These are phyloP conservation scores for Nasonia oneida DNA, from an alignment of 2,888 invertebrate species.

Conservation along the genomic window DNA sequence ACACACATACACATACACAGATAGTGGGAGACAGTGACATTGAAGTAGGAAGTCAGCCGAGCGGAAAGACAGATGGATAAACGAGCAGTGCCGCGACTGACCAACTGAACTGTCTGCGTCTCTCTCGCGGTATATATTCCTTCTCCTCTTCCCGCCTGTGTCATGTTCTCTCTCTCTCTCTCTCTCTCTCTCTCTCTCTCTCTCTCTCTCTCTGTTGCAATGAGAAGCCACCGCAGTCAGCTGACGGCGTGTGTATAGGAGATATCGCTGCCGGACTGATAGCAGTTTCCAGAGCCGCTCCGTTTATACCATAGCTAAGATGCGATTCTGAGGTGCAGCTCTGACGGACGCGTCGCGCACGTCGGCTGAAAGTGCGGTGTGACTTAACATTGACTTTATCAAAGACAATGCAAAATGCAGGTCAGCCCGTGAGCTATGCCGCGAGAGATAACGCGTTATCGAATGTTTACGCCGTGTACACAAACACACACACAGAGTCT, in stretches of 20 bases:
- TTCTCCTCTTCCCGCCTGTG: not conserved
- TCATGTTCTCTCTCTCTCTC: constrained; percentile 17
- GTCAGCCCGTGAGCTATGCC: not conserved
- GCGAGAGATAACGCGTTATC: not conserved
- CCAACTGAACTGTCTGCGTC: constrained; percentile 26
- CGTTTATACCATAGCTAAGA: not conserved
- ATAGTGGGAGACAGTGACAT: not conserved
- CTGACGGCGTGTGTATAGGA: not conserved
- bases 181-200: constrained; percentile 28
- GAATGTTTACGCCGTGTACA: not conserved
- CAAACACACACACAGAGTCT: too few relatives aligned
- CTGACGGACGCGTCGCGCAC: not conserved
- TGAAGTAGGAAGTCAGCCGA: constrained; percentile 13
- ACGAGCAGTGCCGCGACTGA: constrained; percentile 18
- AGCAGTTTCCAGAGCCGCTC: not conserved
- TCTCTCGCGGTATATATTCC: not conserved
- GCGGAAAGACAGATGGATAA: constrained; percentile 31
- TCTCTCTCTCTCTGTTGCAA: not conserved
- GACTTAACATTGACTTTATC: not conserved
- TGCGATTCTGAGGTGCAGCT: not conserved
- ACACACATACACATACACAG: not conserved
- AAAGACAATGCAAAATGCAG: not conserved
- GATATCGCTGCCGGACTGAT: not conserved
- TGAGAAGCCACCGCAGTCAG: constrained; percentile 8
- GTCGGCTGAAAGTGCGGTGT: not conserved